These are phyloP conservation scores for Synanthedon formicaeformis DNA, from an alignment of 2,888 invertebrate genomes.

Conservation along the genomic window DNA sequence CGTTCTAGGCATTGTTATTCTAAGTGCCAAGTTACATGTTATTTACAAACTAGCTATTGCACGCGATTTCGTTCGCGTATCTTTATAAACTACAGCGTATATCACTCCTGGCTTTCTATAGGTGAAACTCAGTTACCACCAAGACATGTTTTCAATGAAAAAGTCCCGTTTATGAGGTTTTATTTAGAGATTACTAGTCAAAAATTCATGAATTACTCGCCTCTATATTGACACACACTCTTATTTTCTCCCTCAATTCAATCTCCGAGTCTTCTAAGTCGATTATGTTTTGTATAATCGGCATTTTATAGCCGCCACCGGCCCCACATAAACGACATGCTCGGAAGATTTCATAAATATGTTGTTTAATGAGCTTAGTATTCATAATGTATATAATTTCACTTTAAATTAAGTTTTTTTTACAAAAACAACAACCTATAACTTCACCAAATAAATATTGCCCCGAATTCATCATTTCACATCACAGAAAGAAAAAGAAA, in stretches of 20 bases:
- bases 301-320: conserved; percentile 65
- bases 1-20: no score
- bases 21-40: no score
- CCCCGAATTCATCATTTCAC: neutral
- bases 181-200: no score
- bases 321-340: conserved; percentile 62
- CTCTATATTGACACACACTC: conserved; percentile 59
- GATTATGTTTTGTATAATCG: conserved; percentile 53
- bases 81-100: no score
- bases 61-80: no score
- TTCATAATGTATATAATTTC: conserved; percentile 36
- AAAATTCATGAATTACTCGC: conserved; percentile 20
- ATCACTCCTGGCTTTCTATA: no score
- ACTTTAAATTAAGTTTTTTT: neutral
- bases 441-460: conserved; percentile 6
- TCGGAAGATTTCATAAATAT: conserved; percentile 56
- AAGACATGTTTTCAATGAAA: no score
- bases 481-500: no score
- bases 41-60: no score
- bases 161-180: no score
- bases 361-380: conserved; percentile 35
- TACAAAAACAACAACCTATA: conserved; percentile 4
- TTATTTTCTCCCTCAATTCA: conserved; percentile 51
- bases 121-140: no score
- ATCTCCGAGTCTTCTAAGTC: conserved; percentile 33